Evolutionary conservation across 2,888 invertebrate species (phyloP).

Genomic region (Epistrophe eligans): DNA sequence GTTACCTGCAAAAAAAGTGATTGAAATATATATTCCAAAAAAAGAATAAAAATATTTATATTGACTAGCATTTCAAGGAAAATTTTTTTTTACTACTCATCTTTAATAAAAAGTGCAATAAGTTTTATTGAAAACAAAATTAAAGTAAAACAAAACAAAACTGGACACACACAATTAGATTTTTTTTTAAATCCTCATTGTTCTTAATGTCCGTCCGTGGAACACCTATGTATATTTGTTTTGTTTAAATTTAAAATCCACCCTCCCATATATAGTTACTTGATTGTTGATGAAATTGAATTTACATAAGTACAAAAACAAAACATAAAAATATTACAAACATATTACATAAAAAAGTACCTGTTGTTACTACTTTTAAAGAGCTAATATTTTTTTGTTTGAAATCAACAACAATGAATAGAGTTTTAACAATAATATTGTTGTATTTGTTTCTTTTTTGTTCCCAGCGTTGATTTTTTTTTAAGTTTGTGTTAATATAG

Average conservation of each 20-base stretch:
- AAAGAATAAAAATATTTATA: not conserved
- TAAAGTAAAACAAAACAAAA: constrained; percentile 3
- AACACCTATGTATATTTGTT: constrained; percentile 16
- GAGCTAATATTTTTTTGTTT: constrained; percentile 12
- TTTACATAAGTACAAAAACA: constrained; percentile 64
- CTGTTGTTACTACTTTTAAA: constrained; percentile 57
- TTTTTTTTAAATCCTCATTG: constrained; percentile 5
- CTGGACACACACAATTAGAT: constrained; percentile 23
- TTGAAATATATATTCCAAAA: constrained; percentile 43
- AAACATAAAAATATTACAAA: constrained; percentile 34
- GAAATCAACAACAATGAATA: constrained; percentile 18
- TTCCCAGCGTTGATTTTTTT: constrained; percentile 54
- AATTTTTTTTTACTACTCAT: constrained; percentile 1
- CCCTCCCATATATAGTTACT: constrained; percentile 56
- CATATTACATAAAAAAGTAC: constrained; percentile 57
- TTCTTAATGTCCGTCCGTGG: constrained; percentile 44
- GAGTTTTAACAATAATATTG: constrained; percentile 30
- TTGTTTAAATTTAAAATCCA: constrained; percentile 22
- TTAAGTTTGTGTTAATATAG: constrained; percentile 60
- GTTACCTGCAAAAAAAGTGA: constrained; percentile 29
- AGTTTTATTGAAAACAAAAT: constrained; percentile 19
- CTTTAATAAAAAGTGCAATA: constrained; percentile 50
- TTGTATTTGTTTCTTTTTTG: constrained; percentile 61
- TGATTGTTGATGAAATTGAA: constrained; percentile 63
- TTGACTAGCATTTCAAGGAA: constrained; percentile 18